Evolutionary conservation across 1,140 invertebrate genomes (phyloP).

Genomic region (Hestina assimilis): DNA sequence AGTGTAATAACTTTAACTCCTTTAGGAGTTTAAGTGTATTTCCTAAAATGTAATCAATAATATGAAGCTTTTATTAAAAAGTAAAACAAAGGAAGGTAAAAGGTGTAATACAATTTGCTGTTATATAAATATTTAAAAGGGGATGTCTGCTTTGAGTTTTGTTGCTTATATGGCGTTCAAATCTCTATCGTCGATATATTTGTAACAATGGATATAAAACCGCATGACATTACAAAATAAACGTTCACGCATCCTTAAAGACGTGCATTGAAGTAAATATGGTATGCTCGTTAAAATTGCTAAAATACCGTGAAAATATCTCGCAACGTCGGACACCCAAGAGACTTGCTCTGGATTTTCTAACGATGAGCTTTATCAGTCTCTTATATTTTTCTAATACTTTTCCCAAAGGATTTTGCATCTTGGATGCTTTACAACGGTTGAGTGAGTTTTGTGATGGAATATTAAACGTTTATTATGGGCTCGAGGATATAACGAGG

Average conservation of each 20-base stretch:
- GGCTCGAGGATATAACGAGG: constrained; percentile 34
- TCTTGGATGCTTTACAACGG: constrained; percentile 51
- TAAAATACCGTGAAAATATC: constrained; percentile 75
- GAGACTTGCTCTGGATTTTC: constrained; percentile 50
- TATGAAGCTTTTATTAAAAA: too few species aligned
- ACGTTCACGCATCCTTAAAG: constrained; percentile 43
- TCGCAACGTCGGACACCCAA: constrained; percentile 62
- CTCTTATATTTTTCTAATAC: constrained; percentile 74
- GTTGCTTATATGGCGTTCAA: too few species aligned
- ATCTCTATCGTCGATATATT: too few species aligned
- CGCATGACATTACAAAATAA: constrained; percentile 21
- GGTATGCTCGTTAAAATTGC: constrained; percentile 73
- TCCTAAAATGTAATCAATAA: too few species aligned
- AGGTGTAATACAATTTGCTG: too few species aligned
- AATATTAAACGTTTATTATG: constrained; percentile 52
- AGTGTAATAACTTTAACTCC: too few species aligned
- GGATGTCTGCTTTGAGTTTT: too few species aligned
- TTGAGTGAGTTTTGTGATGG: constrained; percentile 50
- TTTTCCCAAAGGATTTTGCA: constrained; percentile 63
- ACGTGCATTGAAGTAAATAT: constrained; percentile 66
- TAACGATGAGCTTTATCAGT: constrained; percentile 68
- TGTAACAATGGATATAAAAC: constrained; percentile 8
- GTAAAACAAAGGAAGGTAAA: too few species aligned
- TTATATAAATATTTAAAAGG: too few species aligned
- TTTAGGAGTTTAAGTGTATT: too few species aligned